Evolutionary conservation across 2,113 vertebrate genomes (phyloP).

Genomic region (Heterotilapia buettikoferi): DNA sequence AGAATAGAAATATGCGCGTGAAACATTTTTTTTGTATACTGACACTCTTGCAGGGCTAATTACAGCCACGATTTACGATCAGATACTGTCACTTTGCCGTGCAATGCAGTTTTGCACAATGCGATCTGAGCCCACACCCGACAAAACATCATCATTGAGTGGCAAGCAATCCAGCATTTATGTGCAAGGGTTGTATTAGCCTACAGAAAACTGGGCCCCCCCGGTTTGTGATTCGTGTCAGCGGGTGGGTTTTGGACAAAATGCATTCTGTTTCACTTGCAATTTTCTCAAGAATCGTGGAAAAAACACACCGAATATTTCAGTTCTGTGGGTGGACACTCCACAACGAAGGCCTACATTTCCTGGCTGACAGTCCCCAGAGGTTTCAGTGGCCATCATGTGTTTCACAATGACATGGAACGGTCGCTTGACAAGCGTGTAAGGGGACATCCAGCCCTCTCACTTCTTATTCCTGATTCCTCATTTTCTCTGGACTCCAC

Average conservation of each 20-base stretch:
- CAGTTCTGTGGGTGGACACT: constrained; percentile 37
- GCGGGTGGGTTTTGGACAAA: neutral
- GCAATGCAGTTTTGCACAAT: neutral
- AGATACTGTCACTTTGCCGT: neutral
- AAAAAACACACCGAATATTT: neutral
- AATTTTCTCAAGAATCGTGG: neutral
- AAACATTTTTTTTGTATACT: neutral
- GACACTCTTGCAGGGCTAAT: neutral
- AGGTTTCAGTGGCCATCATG: constrained; percentile 71
- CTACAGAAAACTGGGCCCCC: neutral
- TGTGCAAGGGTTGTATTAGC: neutral
- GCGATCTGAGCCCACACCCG: neutral
- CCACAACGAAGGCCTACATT: constrained; percentile 37
- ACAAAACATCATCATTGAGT: neutral
- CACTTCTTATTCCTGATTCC: constrained; percentile 83
- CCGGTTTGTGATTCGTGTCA: neutral
- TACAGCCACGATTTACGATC: neutral
- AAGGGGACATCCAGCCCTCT: constrained; percentile 70
- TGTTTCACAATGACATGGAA: constrained; percentile 77
- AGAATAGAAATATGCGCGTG: neutral
- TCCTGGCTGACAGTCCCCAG: constrained; percentile 56
- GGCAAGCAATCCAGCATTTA: neutral
- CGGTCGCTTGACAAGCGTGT: constrained; percentile 41
- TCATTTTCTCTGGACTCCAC: constrained; percentile 69
- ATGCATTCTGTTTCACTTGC: neutral